Base-by-base conservation (phyloP, 2,888 invertebrate genomes). In the Seira ritae region DNA sequence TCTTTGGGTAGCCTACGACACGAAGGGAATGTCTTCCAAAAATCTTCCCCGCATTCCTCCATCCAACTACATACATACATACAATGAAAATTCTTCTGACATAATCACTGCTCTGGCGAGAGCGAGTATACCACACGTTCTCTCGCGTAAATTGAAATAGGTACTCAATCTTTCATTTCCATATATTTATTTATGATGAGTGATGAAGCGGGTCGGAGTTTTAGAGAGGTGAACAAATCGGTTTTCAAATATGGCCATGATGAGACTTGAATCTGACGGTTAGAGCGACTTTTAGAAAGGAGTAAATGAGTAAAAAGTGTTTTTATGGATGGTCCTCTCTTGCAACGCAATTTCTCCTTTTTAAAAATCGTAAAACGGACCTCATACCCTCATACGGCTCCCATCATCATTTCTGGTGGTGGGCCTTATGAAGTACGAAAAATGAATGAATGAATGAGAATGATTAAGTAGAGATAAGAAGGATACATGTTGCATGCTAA, bases 401-500 rank as follows among this genome's bases (percentile, higher is more conserved):
- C 55, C 55, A 55, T 55, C 55, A 55, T 55, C 55, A 8, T 55
- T n/a, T 55, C 15, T 8, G 31, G 31, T 8, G 31, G 31, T 55
- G 55, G 55, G n/a, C 55, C 31, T 31, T 31, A 31, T 31, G 31
- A 31, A 31, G 31, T 31, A 55, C 12, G 22, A 62, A 10, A 62
- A 20, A 62, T 2, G 62, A 62, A 62, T 62, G 62, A 62, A 20
- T 62, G 62, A 62, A 20, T 62, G 62, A 62, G 62, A 62, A 20
- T 62, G 62, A 62, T 20, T 62, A 20, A 62, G 3, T n/a, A 22
- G 20, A 19, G 62, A 62, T 62, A 62, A 55, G 1, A 55, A 22
- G n/a, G 62, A 22, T 22, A 20, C 62, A 62, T 62, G 62, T 20
- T 62, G 62, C 62, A 62, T 62, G 62, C 50, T 50, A 50, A 50